These are phyloP conservation scores for Prunella fulvescens DNA, from an alignment of 2,113 vertebrate species.

Conservation along the genomic window DNA sequence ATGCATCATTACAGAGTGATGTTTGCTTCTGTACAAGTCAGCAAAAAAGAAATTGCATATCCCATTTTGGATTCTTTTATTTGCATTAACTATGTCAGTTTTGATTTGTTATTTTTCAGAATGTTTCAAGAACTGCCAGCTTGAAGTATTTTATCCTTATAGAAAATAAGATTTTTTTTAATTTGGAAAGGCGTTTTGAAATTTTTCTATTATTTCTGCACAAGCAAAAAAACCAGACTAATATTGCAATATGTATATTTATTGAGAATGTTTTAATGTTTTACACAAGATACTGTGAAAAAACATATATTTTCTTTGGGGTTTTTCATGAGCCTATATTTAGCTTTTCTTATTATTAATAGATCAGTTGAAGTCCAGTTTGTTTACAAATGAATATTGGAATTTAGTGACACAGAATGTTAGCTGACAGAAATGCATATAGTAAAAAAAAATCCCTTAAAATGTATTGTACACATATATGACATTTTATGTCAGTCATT, in stretches of 20 bases:
- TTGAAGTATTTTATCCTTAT: not conserved
- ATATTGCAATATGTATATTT: not conserved
- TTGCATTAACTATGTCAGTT: constrained; percentile 63
- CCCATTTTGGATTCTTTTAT: constrained; percentile 11
- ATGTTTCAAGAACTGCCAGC: constrained; percentile 4
- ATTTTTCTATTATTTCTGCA: not conserved
- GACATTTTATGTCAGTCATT: not conserved
- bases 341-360: not conserved
- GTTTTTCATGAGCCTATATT: not conserved
- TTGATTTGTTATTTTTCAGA: constrained; percentile 58
- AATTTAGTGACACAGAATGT: not conserved
- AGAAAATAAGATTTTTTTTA: not conserved
- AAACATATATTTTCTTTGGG: not conserved
- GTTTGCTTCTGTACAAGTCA: constrained; percentile 58
- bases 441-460: not conserved
- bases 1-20: constrained; percentile 55
- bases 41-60: constrained; percentile 57
- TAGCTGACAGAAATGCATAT: not conserved
- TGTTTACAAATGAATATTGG: not conserved
- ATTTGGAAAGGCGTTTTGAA: not conserved
- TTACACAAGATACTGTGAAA: not conserved
- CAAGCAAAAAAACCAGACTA: not conserved
- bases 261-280: not conserved
- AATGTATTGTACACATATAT: not conserved
- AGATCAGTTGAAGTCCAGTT: not conserved